phyloP scores from a whole-genome alignment of 2,797 vertebrate species.

The Cynodonichthys magdalenae region DNA sequence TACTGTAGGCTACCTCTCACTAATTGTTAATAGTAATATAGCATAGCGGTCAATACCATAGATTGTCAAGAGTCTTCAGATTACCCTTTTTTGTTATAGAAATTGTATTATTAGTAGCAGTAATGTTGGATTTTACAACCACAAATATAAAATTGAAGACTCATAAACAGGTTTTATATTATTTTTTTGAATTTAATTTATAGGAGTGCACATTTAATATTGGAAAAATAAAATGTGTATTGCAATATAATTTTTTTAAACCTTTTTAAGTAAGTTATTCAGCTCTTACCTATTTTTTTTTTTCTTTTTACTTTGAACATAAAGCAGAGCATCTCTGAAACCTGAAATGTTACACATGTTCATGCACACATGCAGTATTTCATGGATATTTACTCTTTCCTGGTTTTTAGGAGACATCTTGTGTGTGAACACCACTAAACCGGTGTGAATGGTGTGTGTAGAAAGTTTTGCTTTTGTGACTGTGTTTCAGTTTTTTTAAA shows the following conservation, averaged over 20 bases:
- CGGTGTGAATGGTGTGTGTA: constrained; percentile 28
- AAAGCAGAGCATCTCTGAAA: constrained; percentile 4
- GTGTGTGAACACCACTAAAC: too few species aligned
- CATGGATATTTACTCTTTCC: neutral
- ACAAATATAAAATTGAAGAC: constrained; percentile 17
- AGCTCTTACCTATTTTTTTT: neutral
- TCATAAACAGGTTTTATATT: constrained; percentile 25
- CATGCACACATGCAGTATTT: constrained; percentile 9
- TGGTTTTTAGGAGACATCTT: too few species aligned
- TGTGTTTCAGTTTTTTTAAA: constrained; percentile 46
- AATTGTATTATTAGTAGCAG: constrained; percentile 37
- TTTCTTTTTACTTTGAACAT: neutral
- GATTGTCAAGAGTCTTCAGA: constrained; percentile 46
- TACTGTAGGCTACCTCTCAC: constrained; percentile 77
- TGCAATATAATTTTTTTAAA: constrained; percentile 29
- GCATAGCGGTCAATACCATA: constrained; percentile 57
- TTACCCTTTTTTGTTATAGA: constrained; percentile 43
- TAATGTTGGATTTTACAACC: constrained; percentile 39
- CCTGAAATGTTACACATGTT: constrained; percentile 5
- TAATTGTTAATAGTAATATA: constrained; percentile 59
- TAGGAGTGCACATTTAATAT: constrained; percentile 31
- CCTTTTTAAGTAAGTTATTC: constrained; percentile 48
- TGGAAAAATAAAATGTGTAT: constrained; percentile 15
- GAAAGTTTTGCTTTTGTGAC: constrained; percentile 26
- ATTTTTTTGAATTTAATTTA: constrained; percentile 32